Evolutionary conservation across 2,888 invertebrate species (phyloP), one percentile per base, ranked within the genome.

Genomic region (Sarcophaga rosellei): DNA sequence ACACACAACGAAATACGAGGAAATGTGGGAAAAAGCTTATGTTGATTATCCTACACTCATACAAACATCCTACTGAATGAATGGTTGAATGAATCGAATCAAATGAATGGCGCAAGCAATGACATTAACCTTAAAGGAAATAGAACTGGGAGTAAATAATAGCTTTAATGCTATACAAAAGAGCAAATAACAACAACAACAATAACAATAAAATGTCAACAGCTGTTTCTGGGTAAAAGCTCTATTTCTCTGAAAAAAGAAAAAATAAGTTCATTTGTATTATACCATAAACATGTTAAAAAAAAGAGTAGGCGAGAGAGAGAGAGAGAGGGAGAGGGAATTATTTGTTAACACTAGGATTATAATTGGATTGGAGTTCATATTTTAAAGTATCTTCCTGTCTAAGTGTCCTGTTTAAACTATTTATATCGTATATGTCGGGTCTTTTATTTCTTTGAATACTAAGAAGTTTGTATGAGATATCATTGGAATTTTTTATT

Each of bases 81-180:
- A 53, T 73, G 73, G 66, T 62, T 81, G 68, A 47, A 45, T 12
- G 21, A 17, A 74, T 63, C 53, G 23, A 65, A 35, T 35, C 35
- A 2, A 61, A 47, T 72, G 72, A 80, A 66, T 80, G 68, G 47
- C 53, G 35, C 73, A 81, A 73, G 69, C 69, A 68, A 81, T 84
- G 86, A 86, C 86, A 84, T 86, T 86, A 86, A 86, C 86, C 86
- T 86, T 84, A 68, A 68, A 62, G 20, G 3, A 74, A 74, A 75
- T 61, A 20, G 66, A 69, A 66, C 57, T 69, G 61, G 66, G 74
- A 47, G 35, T 65, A 63, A 59, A 69, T 15, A 53, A 62, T 75
- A 84, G 81, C 75, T 81, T 84, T 84, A 75, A 6, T n/a, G 1
- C 21, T 69, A 17, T 69, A 20, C 20, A 57, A 8, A 76, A 23